These are phyloP conservation scores for Apaloderma vittatum DNA, from an alignment of 2,113 vertebrate species.

Conservation along the genomic window DNA sequence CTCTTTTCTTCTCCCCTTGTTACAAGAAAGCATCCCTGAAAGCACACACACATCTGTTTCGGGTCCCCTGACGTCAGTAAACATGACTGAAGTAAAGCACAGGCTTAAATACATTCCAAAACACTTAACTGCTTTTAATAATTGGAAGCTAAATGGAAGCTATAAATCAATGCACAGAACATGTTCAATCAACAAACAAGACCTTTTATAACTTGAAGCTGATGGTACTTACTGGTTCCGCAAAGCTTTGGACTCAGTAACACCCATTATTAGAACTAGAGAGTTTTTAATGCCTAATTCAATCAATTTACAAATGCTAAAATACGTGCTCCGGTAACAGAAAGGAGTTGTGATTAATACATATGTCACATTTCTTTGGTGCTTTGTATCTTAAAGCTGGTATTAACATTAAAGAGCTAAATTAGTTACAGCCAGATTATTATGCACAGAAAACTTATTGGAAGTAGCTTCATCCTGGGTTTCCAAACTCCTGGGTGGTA, in stretches of 20 bases:
- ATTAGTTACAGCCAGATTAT: neutral
- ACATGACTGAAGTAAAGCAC: slow-evolving; percentile 4
- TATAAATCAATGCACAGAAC: neutral
- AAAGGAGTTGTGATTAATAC: neutral
- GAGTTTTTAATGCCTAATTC: neutral
- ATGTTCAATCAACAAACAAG: neutral
- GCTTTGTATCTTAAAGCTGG: neutral
- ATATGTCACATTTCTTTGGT: neutral
- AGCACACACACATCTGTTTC: slow-evolving; percentile 24
- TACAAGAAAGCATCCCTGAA: slow-evolving; percentile 28
- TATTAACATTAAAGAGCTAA: neutral
- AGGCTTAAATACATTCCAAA: neutral
- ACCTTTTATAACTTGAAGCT: neutral
- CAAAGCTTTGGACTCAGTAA: neutral
- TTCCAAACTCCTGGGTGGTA: neutral
- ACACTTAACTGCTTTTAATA: slow-evolving; percentile 42
- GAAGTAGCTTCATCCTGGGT: neutral
- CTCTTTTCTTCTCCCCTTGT: neutral
- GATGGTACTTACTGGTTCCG: neutral
- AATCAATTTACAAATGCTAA: neutral
- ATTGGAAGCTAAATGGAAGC: slow-evolving; percentile 17
- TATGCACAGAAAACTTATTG: neutral
- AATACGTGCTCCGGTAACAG: neutral
- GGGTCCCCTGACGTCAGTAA: slow-evolving; percentile 25
- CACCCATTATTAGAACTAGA: neutral